Evolutionary conservation across 2,797 vertebrate species (phyloP).

Genomic region (Cossypha dichroa): DNA sequence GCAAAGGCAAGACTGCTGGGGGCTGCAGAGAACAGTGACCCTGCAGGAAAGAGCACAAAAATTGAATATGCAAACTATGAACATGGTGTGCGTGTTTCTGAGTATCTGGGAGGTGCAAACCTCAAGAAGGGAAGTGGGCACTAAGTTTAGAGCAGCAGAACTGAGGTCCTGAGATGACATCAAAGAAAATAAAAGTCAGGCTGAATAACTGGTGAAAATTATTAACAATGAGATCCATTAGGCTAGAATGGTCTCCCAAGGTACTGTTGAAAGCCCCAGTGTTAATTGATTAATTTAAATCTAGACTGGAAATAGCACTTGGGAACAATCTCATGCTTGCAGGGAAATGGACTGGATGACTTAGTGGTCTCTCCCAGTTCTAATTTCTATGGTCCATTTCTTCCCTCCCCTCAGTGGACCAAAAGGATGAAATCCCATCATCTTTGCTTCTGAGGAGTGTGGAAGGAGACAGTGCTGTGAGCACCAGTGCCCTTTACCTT

Average conservation of each 20-base stretch:
- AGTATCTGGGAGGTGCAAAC: neutral
- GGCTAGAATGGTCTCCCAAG: neutral
- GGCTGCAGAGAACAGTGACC: neutral
- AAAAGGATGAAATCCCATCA: conserved; percentile 14
- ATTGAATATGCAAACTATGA: neutral
- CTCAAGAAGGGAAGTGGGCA: neutral
- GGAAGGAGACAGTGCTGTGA: neutral
- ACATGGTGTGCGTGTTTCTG: neutral
- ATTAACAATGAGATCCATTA: conserved; percentile 21
- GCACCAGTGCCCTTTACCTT: neutral
- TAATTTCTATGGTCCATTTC: conserved; percentile 63
- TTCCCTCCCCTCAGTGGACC: neutral
- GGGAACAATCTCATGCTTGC: conserved; percentile 1
- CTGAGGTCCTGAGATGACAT: neutral
- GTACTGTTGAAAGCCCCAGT: neutral
- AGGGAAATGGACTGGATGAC: conserved; percentile 18
- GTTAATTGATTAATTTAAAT: conserved; percentile 57
- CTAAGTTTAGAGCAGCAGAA: neutral
- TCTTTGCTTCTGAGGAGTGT: neutral
- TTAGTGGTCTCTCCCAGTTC: conserved; percentile 35
- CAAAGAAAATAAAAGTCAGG: neutral
- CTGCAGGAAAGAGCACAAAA: neutral
- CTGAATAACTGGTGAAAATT: conserved; percentile 13
- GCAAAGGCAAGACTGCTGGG: neutral
- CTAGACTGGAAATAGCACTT: neutral